Base-by-base conservation (phyloP, 2,797 vertebrate species). In the Enteromius afrohamiltoni region DNA sequence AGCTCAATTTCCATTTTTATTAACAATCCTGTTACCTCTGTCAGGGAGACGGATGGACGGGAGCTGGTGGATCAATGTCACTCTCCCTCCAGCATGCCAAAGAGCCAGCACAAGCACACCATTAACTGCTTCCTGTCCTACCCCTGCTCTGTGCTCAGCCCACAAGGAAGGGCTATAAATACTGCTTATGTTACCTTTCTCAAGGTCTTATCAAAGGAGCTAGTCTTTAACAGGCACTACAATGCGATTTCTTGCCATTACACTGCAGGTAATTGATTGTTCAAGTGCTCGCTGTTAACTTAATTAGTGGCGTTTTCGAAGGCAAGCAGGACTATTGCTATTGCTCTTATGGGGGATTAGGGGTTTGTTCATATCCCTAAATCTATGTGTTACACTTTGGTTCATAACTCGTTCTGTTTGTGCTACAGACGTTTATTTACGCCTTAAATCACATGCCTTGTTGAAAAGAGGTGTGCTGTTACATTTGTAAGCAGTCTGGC, bases 1-100 rank as follows among this genome's bases (percentile, higher is more conserved):
- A 74, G 91, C 92, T 93, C 91, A 86, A 94, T 95, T 95, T 95
- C 93, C 93, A 94, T 95, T 94, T 95, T 94, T 95, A 94, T 95
- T 92, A 95, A 94, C 93, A 94, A 93, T 94, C 92, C 90, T 80
- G 90, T 94, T 93, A 89, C 92, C 90, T 93, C 90, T 93, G 92
- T 93, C 92, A 91, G 90, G 86, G 90, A 94, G 94, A 93, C 88
- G 88, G 90, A 93, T 94, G 92, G 92, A 93, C 88, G 88, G 89
- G 91, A 92, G 88, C 90, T 85, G 84, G 84, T 80, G 88, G 93
- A 94, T 95, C 94, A 92, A 93, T 95, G 95, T 94, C 93, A 92
- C 82, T 76, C 83, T 89, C 89, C 91, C 88, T 89, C 88, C 83
- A 89, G 92, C 93, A 89, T 93, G 88, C 91, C 91, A 89, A 92